Percentiles rank a stretch among this genome's conserved stretches.
Conservation (phyloP, 2,888 invertebrate species). For the Tridacna crocea region DNA sequence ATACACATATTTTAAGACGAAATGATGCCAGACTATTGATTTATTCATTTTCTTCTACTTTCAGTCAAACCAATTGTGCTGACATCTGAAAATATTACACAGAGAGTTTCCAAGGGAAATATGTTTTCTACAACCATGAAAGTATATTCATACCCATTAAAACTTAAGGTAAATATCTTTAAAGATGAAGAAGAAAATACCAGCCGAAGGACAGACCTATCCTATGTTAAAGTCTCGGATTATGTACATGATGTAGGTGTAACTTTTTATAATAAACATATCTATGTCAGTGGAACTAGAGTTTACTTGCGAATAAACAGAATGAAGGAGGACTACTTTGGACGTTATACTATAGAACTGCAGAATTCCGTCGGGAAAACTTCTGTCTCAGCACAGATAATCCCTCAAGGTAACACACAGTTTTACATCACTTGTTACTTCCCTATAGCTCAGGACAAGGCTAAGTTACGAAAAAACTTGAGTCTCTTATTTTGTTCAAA, state of each 20-base stretch:
- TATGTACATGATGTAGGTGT: not conserved
- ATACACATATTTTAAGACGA: too few species aligned
- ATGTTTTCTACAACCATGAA: not conserved
- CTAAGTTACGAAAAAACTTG: too few species aligned
- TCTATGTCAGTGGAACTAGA: not conserved
- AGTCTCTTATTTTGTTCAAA: too few species aligned
- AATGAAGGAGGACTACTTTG: slow-evolving; percentile 25
- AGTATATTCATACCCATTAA: not conserved
- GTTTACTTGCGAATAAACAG: not conserved
- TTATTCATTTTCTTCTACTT: not conserved
- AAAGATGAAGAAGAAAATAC: not conserved
- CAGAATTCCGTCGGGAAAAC: not conserved
- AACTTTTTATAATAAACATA: not conserved
- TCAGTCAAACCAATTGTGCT: slow-evolving; percentile 7
- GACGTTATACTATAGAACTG: slow-evolving; percentile 2
- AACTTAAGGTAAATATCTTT: not conserved
- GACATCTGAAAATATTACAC: not conserved
- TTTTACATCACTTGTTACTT: too few species aligned
- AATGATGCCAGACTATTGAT: too few species aligned
- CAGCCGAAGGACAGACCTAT: not conserved
- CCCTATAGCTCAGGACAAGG: too few species aligned
- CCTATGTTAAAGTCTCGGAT: not conserved
- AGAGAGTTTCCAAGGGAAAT: not conserved
- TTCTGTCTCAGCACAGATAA: not conserved
- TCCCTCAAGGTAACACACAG: not conserved